phyloP scores from a whole-genome alignment of 1,140 invertebrate species.

The Leptestheria dahalacensis region DNA sequence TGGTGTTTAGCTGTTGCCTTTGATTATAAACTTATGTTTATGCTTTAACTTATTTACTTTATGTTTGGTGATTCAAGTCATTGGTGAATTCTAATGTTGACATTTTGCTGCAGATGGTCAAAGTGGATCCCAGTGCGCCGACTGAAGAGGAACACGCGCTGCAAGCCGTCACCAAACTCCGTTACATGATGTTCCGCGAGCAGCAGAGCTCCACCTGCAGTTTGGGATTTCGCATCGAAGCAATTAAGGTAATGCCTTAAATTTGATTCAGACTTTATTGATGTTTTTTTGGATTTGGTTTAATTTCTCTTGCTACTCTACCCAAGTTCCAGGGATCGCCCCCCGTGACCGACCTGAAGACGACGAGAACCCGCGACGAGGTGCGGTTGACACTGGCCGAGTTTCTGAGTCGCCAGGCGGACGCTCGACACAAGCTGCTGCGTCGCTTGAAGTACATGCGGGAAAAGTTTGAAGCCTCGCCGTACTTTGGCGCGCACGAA shows the following conservation, averaged over 20 bases:
- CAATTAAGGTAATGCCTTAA: slow-evolving; percentile 52
- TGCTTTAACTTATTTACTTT: too few relatives aligned
- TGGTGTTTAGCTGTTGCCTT: too few relatives aligned
- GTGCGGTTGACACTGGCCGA: slow-evolving; percentile 59
- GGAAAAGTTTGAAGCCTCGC: slow-evolving; percentile 59
- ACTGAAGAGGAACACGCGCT: slow-evolving; percentile 60
- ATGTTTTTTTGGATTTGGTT: background rate
- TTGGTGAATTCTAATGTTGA: too few relatives aligned
- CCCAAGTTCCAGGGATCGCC: slow-evolving; percentile 44
- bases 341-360: slow-evolving; percentile 51
- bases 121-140: slow-evolving; percentile 70
- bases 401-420: slow-evolving; percentile 51
- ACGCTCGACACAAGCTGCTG: slow-evolving; percentile 50
- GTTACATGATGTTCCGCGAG: slow-evolving; percentile 92
- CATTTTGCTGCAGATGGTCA: slow-evolving; percentile 64
- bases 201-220: slow-evolving; percentile 78
- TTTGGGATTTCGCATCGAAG: slow-evolving; percentile 90
- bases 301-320: slow-evolving; percentile 9
- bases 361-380: slow-evolving; percentile 54
- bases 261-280: background rate
- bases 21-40: too few relatives aligned
- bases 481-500: slow-evolving; percentile 80
- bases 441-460: slow-evolving; percentile 60
- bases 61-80: too few relatives aligned
- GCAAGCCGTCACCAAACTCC: slow-evolving; percentile 73